Evolutionary conservation across 2,888 invertebrate genomes (phyloP), one percentile per base, ranked within the genome.

Genomic region (Microctonus hyperodae): DNA sequence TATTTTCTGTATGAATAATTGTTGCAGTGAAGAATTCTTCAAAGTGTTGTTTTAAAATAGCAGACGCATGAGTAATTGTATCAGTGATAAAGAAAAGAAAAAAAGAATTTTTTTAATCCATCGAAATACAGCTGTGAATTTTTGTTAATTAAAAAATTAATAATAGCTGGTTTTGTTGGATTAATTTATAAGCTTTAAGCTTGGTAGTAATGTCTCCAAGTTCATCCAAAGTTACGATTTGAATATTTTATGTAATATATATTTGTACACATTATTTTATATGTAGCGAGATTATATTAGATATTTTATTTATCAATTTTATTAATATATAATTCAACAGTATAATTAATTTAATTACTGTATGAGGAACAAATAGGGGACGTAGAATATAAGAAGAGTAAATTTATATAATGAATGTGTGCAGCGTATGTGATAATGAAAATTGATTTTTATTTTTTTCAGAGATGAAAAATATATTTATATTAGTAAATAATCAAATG

Each of bases 211-310:
- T 25, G 51, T 51, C 22, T 13, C 25, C 25, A 51, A 51, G 25
- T 51, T 13, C 25, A 51, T 51, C 51, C 51, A 51, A 51, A 51
- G 51, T 23, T 51, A 25, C 25, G 51, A 23, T 23, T 51, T 22
- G n/a, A 51, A 23, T 25, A 25, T 51, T 51, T 51, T 13, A 23
- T 51, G 13, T 22, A 11, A n/a, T 23, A 50, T n/a, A n/a, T 28
- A 56, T 20, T 25, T 40, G 56, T 31, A 28, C 16, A 64, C 28
- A 13, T 23, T 53, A 28, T 61, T 33, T 16, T 50, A 1, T 23
- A 20, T 50, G 10, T 51, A 31, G 61, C 11, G 20, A 23, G n/a
- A 44, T 7, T n/a, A n/a, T n/a, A n/a, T n/a, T 3, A 37, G 13
- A 3, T 6, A n/a, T 37, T 13, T n/a, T 16, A 44, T 44, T 44